Percentiles rank a stretch among this genome's conserved stretches.
Conservation (phyloP, 30 jellyfish, hydroid and myxozoan genomes). For the Catostylus mosaicus region DNA sequence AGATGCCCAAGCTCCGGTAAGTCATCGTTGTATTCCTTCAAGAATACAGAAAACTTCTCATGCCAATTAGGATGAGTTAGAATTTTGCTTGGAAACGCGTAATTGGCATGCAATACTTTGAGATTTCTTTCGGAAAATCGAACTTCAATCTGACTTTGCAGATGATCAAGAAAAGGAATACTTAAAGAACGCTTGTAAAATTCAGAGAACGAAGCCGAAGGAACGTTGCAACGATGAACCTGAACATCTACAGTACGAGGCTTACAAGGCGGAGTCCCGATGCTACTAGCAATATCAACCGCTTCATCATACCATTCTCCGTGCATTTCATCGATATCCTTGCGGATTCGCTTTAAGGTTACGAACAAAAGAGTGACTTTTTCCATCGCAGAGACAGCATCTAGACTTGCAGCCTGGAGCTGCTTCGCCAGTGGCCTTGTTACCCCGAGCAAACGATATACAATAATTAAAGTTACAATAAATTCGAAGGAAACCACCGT, state of each 20-base stretch:
- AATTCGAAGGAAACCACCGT: slow-evolving; percentile 36
- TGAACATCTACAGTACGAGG: slow-evolving; percentile 45
- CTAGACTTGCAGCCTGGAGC: slow-evolving; percentile 34
- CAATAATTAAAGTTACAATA: slow-evolving; percentile 23
- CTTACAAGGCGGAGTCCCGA: slow-evolving; percentile 12
- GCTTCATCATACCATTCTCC: slow-evolving; percentile 40
- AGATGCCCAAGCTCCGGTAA: slow-evolving; percentile 42
- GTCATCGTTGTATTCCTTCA: slow-evolving; percentile 6
- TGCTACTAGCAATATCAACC: slow-evolving; percentile 16
- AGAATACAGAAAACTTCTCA: slow-evolving; percentile 20
- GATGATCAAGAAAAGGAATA: slow-evolving; percentile 66
- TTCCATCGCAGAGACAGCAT: too few species aligned
- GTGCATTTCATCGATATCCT: slow-evolving; percentile 13
- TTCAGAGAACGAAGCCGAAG: slow-evolving; percentile 38
- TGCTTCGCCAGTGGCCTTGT: slow-evolving; percentile 54
- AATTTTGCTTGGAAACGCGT: slow-evolving; percentile 23
- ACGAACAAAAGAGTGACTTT: slow-evolving; percentile 35
- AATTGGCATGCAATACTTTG: slow-evolving; percentile 10
- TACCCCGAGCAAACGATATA: slow-evolving; percentile 31
- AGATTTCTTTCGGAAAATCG: slow-evolving; percentile 25
- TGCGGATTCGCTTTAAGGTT: slow-evolving; percentile 10
- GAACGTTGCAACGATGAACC: slow-evolving; percentile 26
- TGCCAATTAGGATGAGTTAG: slow-evolving; percentile 34
- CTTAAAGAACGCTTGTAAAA: slow-evolving; percentile 26
- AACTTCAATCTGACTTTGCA: slow-evolving; percentile 9